phyloP scores from a whole-genome alignment of 2,113 vertebrate genomes.

The Fulmarus glacialis region DNA sequence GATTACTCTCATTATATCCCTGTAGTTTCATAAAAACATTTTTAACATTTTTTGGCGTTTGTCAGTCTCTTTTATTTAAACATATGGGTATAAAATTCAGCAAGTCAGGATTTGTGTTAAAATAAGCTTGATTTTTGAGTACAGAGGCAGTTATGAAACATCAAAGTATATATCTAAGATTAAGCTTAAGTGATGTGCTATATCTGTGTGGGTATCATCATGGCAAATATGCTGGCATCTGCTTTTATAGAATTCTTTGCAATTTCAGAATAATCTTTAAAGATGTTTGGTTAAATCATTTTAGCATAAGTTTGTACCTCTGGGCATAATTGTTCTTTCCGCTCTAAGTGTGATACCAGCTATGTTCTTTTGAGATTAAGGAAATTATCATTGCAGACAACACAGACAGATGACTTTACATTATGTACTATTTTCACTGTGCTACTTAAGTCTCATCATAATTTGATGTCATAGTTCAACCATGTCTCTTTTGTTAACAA shows the following conservation, averaged over 20 bases:
- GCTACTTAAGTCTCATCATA: neutral
- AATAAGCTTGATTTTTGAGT: neutral
- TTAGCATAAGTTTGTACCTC: neutral
- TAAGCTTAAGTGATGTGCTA: neutral
- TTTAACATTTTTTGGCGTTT: neutral
- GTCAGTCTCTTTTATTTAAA: neutral
- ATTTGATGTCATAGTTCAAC: constrained; percentile 32
- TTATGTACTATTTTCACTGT: neutral
- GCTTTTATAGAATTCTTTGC: neutral
- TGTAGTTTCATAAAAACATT: neutral
- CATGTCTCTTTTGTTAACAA: constrained; percentile 25
- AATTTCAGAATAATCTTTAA: neutral
- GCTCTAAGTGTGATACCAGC: neutral
- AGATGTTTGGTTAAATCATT: neutral
- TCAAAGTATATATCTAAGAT: neutral
- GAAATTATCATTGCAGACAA: neutral
- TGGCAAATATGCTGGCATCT: neutral
- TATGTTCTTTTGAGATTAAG: constrained; percentile 1
- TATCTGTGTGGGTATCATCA: neutral
- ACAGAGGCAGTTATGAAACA: neutral
- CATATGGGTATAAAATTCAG: neutral
- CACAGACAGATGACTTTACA: neutral
- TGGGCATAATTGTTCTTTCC: neutral
- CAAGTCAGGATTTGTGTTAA: neutral
- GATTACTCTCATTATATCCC: neutral